phyloP scores from a whole-genome alignment of 2,888 invertebrate genomes.

The Aphrophora alni region DNA sequence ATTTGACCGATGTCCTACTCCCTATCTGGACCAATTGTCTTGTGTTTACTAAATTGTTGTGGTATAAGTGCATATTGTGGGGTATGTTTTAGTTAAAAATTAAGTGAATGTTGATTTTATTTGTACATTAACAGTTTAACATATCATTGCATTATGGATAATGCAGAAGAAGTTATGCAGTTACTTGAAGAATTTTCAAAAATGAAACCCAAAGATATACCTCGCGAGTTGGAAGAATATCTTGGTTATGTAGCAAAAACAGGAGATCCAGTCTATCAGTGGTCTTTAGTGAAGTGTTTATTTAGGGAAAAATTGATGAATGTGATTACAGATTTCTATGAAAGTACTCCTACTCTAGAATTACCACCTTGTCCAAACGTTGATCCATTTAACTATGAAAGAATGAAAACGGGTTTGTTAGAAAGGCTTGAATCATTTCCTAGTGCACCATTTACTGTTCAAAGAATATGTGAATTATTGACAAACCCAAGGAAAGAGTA shows the following conservation, averaged over 20 bases:
- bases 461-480: slow-evolving; percentile 92
- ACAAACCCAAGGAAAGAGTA: slow-evolving; percentile 93
- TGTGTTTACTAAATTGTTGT: not conserved
- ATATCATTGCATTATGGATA: slow-evolving; percentile 69
- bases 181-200: slow-evolving; percentile 85
- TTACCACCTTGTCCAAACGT: slow-evolving; percentile 89
- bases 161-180: slow-evolving; percentile 83
- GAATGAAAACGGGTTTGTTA: slow-evolving; percentile 81
- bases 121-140: not conserved
- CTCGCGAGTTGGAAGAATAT: slow-evolving; percentile 88
- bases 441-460: slow-evolving; percentile 95
- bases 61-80: not conserved
- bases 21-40: not conserved
- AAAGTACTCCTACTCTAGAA: slow-evolving; percentile 76
- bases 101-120: not conserved
- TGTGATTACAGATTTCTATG: slow-evolving; percentile 88
- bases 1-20: not conserved
- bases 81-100: not conserved
- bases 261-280: slow-evolving; percentile 93
- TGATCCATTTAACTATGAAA: slow-evolving; percentile 88
- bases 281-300: slow-evolving; percentile 85
- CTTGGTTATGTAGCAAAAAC: slow-evolving; percentile 90
- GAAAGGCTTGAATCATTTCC: slow-evolving; percentile 83
- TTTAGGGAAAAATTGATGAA: slow-evolving; percentile 86
- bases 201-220: slow-evolving; percentile 79